phyloP scores from a whole-genome alignment of 2,888 invertebrate species.

The Aleiodes testaceus region DNA sequence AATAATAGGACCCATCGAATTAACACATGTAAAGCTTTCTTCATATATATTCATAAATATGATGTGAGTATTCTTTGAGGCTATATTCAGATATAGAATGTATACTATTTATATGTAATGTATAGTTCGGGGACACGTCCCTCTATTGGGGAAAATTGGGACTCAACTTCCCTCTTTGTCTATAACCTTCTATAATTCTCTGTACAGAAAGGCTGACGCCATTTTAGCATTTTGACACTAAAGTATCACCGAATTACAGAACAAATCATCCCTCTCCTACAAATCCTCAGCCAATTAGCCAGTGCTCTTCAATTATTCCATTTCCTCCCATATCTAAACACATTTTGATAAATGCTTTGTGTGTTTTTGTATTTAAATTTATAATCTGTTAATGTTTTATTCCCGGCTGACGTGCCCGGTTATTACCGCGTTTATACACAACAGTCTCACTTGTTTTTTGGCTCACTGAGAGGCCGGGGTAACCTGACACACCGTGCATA shows the following conservation, averaged over 20 bases:
- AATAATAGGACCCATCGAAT: too few relatives aligned
- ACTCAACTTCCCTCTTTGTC: too few relatives aligned
- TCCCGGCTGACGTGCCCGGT: constrained; percentile 42
- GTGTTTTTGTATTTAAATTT: constrained; percentile 35
- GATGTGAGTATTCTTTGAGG: too few relatives aligned
- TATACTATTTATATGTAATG: too few relatives aligned
- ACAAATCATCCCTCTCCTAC: constrained; percentile 33
- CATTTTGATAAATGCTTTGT: constrained; percentile 34
- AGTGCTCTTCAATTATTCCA: constrained; percentile 15
- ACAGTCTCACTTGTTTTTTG: constrained; percentile 1
- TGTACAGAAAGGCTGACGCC: too few relatives aligned
- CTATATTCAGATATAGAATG: too few relatives aligned
- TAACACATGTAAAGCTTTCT: too few relatives aligned
- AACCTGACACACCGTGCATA: constrained; percentile 56
- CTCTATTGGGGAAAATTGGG: too few relatives aligned
- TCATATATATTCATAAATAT: too few relatives aligned
- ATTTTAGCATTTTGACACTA: constrained; percentile 17
- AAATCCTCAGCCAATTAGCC: constrained; percentile 40
- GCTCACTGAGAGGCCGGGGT: constrained; percentile 41
- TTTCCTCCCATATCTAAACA: constrained; percentile 6
- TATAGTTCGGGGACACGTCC: too few relatives aligned
- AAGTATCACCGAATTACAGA: constrained; percentile 32
- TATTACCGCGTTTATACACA: constrained; percentile 47
- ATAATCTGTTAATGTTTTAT: constrained; percentile 45
- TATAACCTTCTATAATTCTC: too few relatives aligned